phyloP scores from a whole-genome alignment of 1,140 invertebrate genomes.

The Gryllus bimaculatus region DNA sequence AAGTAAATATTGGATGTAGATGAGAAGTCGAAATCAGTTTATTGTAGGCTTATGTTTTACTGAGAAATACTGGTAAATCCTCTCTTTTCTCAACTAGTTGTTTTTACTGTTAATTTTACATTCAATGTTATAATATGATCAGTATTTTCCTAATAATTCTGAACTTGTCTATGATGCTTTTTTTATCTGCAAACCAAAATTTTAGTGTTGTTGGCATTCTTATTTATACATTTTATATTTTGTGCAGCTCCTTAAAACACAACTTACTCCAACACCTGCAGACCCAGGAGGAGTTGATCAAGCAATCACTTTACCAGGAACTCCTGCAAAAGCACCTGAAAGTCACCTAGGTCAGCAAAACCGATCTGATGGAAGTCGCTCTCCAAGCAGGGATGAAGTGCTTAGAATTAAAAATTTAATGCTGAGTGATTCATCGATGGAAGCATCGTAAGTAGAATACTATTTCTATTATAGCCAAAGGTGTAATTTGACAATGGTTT shows the following conservation, averaged over 20 bases:
- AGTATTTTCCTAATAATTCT: not conserved
- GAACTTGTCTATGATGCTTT: not conserved
- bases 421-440: slow-evolving; percentile 12
- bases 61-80: not conserved
- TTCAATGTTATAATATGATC: not conserved
- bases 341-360: not conserved
- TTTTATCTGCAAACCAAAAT: not conserved
- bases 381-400: slow-evolving; percentile 11
- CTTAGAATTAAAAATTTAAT: slow-evolving; percentile 13
- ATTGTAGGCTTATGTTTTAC: no score
- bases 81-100: not conserved
- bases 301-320: not conserved
- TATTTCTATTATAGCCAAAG: not conserved
- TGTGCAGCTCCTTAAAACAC: not conserved
- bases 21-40: no score
- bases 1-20: no score
- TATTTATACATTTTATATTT: not conserved
- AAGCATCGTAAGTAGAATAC: slow-evolving; percentile 15
- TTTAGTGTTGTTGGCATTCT: not conserved
- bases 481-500: not conserved
- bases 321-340: not conserved
- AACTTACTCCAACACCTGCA: not conserved
- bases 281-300: not conserved
- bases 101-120: not conserved
- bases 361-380: not conserved